Conservation (phyloP, 2,888 invertebrate species). For the Ectemnius lituratus region DNA sequence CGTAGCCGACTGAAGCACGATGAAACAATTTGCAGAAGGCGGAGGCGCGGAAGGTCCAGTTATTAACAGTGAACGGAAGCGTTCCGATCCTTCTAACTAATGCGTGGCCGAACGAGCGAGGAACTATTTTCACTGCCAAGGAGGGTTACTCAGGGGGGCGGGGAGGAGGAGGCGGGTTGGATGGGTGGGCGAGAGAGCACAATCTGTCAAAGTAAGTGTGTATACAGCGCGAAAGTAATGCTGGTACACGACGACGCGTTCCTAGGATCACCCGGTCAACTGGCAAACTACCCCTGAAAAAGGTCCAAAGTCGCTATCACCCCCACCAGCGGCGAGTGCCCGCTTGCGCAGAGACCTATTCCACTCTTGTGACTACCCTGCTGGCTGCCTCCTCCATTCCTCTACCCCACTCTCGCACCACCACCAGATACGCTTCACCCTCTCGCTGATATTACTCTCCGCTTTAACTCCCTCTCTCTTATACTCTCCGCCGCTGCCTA, state of each 20-base stretch:
- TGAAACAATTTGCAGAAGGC: neutral
- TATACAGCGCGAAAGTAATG: constrained; percentile 68
- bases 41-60: neutral
- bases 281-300: constrained; percentile 63
- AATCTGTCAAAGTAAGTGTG: constrained; percentile 63
- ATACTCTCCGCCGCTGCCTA: neutral
- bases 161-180: no score
- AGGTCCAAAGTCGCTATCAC: constrained; percentile 50
- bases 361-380: no score
- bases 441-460: constrained; percentile 33
- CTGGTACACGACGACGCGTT: constrained; percentile 72
- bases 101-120: constrained; percentile 17
- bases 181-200: constrained; percentile 22
- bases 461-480: constrained; percentile 15
- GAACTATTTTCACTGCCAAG: constrained; percentile 17
- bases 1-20: no score
- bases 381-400: no score
- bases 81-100: neutral
- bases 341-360: constrained; percentile 15
- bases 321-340: constrained; percentile 17
- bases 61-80: no score
- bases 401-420: no score
- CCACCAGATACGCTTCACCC: neutral
- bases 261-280: constrained; percentile 68
- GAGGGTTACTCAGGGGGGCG: neutral